Conservation (phyloP, 2,888 invertebrate species). For the Campaea margaritaria region DNA sequence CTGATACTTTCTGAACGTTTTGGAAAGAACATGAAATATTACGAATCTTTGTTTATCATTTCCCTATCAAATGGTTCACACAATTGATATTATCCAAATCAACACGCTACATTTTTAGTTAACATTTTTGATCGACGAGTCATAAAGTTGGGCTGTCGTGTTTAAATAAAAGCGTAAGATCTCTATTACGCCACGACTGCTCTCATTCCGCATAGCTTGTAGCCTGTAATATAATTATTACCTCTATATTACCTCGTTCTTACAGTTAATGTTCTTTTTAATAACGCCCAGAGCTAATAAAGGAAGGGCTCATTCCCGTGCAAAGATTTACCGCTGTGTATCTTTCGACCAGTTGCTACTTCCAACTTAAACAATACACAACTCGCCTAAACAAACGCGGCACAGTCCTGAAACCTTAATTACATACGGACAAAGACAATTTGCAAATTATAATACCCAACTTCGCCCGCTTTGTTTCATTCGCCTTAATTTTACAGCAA, state of each 20-base stretch:
- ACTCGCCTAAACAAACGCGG: constrained; percentile 40
- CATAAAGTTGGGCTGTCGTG: too few species aligned
- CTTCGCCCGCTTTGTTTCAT: constrained; percentile 34
- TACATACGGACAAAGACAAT: constrained; percentile 40
- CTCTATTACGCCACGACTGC: too few species aligned
- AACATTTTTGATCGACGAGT: too few species aligned
- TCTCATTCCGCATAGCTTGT: not conserved
- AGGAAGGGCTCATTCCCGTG: constrained; percentile 23
- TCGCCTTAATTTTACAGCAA: constrained; percentile 35
- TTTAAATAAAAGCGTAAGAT: too few species aligned
- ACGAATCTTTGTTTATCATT: too few species aligned
- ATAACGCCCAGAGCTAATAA: constrained; percentile 34
- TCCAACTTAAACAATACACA: constrained; percentile 39
- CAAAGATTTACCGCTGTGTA: constrained; percentile 38
- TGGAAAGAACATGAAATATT: too few species aligned
- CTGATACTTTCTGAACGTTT: too few species aligned
- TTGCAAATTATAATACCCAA: constrained; percentile 42
- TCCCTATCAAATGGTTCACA: too few species aligned
- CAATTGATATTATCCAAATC: too few species aligned
- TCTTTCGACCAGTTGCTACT: constrained; percentile 35
- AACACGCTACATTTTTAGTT: too few species aligned
- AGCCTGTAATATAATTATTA: constrained; percentile 1
- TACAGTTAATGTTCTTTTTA: constrained; percentile 35
- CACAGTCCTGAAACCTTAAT: constrained; percentile 36
- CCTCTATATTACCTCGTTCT: constrained; percentile 13